Evolutionary conservation across 2,888 invertebrate genomes (phyloP), one percentile per base, ranked within the genome.

Genomic region (Vanessa cardui): DNA sequence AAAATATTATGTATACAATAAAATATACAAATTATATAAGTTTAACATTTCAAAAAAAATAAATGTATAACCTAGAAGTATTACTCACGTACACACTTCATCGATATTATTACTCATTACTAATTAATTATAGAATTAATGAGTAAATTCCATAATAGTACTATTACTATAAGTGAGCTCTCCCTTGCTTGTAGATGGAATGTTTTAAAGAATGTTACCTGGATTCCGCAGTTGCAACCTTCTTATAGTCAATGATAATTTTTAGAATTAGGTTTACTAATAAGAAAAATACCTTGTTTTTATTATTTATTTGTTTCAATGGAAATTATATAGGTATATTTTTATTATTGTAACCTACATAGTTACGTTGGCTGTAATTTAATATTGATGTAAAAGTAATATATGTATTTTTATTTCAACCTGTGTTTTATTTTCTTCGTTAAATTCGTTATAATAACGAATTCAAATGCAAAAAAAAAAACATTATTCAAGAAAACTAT

Each of bases 391-490:
- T 93, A 90, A 79, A 79, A 92, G 90, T 92, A 93, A 93, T 93
- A 93, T 92, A 93, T 93, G 93, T 93, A 93, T 93, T 93, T 93
- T 93, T 93, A 93, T 93, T 93, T 93, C 91, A 84, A 80, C 73
- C 65, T 79, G 76, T 78, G 75, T 85, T 90, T 90, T 84, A 83
- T 85, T 87, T 82, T 18, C 31, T 16, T 16, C 15, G 15, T 54
- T 16, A 54, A 15, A 6, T 6, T 31, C 7, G 7, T n/a, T 26
- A 7, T 4, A 20, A n/a, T n/a, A n/a, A n/a, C n/a, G n/a, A n/a
- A n/a, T n/a, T n/a, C n/a, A n/a, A n/a, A n/a, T n/a, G n/a, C n/a
- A n/a, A n/a, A n/a, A n/a, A n/a, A n/a, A n/a, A n/a, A n/a, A n/a
- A n/a, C n/a, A n/a, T n/a, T n/a, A n/a, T n/a, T n/a, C n/a, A n/a